Evolutionary conservation across 2,797 vertebrate genomes (phyloP), one percentile per base, ranked within the genome.

Genomic region (Malacoraja senta): DNA sequence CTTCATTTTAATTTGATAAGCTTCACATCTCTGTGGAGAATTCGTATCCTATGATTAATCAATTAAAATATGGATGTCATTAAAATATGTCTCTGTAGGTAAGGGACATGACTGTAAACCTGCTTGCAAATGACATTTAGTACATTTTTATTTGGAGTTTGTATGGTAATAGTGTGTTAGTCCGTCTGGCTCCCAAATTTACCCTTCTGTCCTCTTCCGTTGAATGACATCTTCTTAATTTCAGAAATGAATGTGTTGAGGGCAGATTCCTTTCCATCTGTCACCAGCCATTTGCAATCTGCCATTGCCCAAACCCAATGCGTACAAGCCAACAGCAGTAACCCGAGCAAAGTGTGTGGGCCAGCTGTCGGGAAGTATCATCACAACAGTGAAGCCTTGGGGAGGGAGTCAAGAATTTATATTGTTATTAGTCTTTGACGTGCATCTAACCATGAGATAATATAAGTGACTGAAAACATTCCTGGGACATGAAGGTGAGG

Each of bases 61-160:
- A 96, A 95, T 97, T 97, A 97, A 97, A 97, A 96, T 97, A 97
- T 97, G 97, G 96, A 95, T 95, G 96, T 96, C 96, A 96, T 97
- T 97, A 96, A 96, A 96, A 96, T 95, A 96, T 96, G 96, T 96
- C 96, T 95, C n/a, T 58, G 95, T 95, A 93, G 94, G 95, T 95
- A 95, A 94, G 94, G 93, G 94, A 94, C 94, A 96, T 96, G 53
- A 92, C n/a, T 97, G 96, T 96, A 96, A 96, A 96, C 96, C 96
- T 96, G 96, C 95, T 94, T 95, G 95, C 95, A 96, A 96, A 96
- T 6, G 94, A 95, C 96, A 96, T 96, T 96, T 97, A 0, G 94
- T 74, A 94, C 95, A 94, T 94, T 96, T 97, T 96, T 95, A 96
- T 96, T 96, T 94, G 93, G 86, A 84, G 94, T 96, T 96, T 96